These are phyloP conservation scores for Chymomyza amoena DNA, from an alignment of 2,888 invertebrate genomes.

Conservation along the genomic window DNA sequence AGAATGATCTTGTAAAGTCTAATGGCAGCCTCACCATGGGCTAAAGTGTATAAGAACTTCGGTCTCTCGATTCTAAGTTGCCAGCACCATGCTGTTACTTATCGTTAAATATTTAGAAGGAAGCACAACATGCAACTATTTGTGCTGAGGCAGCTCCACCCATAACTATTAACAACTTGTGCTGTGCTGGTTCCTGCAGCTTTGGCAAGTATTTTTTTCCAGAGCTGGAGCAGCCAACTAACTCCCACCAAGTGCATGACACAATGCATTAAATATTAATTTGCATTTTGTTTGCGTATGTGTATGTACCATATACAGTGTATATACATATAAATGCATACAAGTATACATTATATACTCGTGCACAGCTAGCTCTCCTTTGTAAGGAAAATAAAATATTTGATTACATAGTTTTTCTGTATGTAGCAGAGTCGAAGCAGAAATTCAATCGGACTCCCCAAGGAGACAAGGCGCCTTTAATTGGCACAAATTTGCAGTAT, in stretches of 20 bases:
- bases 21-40: background rate
- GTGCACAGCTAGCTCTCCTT: conserved; percentile 13
- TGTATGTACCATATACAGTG: background rate
- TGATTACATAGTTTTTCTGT: background rate
- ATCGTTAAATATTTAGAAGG: background rate
- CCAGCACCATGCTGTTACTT: background rate
- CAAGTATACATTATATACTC: conserved; percentile 3
- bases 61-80: background rate
- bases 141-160: conserved; percentile 20
- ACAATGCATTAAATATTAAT: conserved; percentile 67
- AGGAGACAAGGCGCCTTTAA: conserved; percentile 56
- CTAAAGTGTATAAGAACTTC: background rate
- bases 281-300: conserved; percentile 33
- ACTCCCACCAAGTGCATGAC: conserved; percentile 48
- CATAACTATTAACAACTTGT: conserved; percentile 8
- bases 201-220: background rate
- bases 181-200: background rate
- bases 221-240: conserved; percentile 10
- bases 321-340: background rate
- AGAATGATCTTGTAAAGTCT: too few relatives aligned
- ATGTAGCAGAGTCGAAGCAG: background rate
- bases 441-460: conserved; percentile 28
- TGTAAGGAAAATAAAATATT: conserved; percentile 5
- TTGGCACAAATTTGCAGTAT: conserved; percentile 55
- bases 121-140: background rate